These are phyloP conservation scores for Alaudala cheleensis DNA, from an alignment of 2,113 vertebrate species.

Conservation along the genomic window DNA sequence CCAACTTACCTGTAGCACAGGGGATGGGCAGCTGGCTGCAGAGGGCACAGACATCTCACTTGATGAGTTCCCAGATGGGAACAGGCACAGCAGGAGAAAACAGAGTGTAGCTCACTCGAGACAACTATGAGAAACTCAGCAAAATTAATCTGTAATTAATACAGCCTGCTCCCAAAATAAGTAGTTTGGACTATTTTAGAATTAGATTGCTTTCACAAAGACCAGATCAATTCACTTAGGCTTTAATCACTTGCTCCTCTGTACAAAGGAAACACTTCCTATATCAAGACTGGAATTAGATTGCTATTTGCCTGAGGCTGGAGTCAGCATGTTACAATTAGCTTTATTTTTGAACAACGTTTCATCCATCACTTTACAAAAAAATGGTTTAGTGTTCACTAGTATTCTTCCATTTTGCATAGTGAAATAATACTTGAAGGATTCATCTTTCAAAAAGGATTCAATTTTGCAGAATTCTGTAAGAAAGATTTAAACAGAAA, in stretches of 20 bases:
- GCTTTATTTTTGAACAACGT: constrained; percentile 27
- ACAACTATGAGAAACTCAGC: neutral
- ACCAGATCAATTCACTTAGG: neutral
- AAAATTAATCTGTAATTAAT: neutral
- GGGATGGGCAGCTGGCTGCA: neutral
- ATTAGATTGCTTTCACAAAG: neutral
- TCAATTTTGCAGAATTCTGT: neutral
- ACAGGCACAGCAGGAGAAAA: neutral
- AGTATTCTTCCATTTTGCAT: neutral
- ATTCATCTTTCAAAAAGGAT: neutral
- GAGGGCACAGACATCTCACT: neutral
- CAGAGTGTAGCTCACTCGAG: neutral
- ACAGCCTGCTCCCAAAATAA: neutral
- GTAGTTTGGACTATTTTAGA: neutral
- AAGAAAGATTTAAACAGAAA: neutral
- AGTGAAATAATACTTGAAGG: constrained; percentile 1
- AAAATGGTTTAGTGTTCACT: neutral
- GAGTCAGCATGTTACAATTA: neutral
- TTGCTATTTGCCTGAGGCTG: neutral
- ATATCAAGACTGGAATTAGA: neutral
- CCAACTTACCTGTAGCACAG: neutral
- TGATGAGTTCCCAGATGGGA: neutral
- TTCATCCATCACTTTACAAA: neutral
- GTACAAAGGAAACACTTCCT: neutral
- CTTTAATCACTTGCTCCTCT: neutral